These are phyloP conservation scores for Turnix velox DNA, from an alignment of 2,113 vertebrate species.

Conservation along the genomic window DNA sequence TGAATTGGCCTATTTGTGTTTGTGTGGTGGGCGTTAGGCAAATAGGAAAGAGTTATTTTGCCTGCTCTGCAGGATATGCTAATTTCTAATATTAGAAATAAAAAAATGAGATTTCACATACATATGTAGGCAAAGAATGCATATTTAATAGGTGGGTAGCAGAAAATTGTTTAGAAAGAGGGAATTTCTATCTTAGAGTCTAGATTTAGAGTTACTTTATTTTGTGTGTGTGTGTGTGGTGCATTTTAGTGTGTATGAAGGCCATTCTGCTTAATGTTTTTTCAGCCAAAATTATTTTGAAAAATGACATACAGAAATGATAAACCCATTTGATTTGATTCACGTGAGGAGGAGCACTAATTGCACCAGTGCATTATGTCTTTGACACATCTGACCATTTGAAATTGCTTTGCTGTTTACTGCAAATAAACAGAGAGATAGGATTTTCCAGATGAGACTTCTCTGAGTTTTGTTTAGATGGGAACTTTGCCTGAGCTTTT, in stretches of 20 bases:
- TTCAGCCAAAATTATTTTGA: not conserved
- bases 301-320: not conserved
- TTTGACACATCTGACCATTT: too few relatives aligned
- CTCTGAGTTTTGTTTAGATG: not conserved
- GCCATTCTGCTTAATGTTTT: not conserved
- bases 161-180: not conserved
- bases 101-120: slow-evolving; percentile 6
- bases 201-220: not conserved
- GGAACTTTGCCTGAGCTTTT: not conserved
- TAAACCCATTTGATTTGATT: too few relatives aligned
- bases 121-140: not conserved
- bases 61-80: slow-evolving; percentile 31
- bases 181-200: not conserved
- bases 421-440: not conserved
- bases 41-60: slow-evolving; percentile 41
- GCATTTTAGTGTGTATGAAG: not conserved
- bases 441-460: not conserved
- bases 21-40: slow-evolving; percentile 3
- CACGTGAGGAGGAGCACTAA: too few relatives aligned
- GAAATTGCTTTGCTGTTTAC: not conserved
- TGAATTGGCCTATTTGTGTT: slow-evolving; percentile 39
- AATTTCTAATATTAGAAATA: slow-evolving; percentile 45
- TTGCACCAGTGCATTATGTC: too few relatives aligned
- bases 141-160: not conserved
- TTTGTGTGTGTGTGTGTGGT: not conserved